Evolutionary conservation across 2,113 vertebrate species (phyloP), one percentile per base, ranked within the genome.

Genomic region (Nannospalax galili): DNA sequence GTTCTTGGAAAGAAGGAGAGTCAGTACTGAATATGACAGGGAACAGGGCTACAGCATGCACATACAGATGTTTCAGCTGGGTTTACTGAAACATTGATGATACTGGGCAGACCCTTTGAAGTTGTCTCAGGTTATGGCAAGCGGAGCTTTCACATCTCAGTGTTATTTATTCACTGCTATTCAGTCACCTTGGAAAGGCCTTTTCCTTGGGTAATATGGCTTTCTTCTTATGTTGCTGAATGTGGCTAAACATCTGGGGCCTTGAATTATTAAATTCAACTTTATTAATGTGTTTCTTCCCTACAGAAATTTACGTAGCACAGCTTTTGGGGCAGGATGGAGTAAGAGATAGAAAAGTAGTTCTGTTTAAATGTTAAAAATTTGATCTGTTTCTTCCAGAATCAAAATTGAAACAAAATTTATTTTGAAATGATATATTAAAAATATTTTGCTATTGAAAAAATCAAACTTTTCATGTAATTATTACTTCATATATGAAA

Each of bases 311-410:
- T 81, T 14, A 58, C 58, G 22, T 35, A 15, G 17, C 4, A 45
- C 3, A 52, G 2, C 14, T 42, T 91, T 72, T 24, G 19, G 48
- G 64, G 3, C 58, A 3, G 2, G 9, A 4, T 3, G 1, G 30
- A 11, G 1, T 24, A 64, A 30, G 1, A 86, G 1, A 91, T 0
- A 45, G 7, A 1, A 10, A 48, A 64, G 56, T 24, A 2, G 5
- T n/a, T 82, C 48, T 52, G 1, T n/a, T 28, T 48, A 70, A 78
- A 73, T 75, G 3, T 73, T 78, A 26, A 40, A 70, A 37, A 28
- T 0, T 22, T 82, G 7, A 20, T 3, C 1, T n/a, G 64, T 52
- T 69, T 88, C 73, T 72, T 77, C 22, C 52, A 58, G 20, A 86
- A 14, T 56, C 7, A 26, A 75, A 86, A 40, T 37, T 42, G 37